A percentile compares a stretch with the other conserved stretches of the same genome.
These are phyloP conservation scores for Podarcis siculus DNA, from an alignment of 2,797 vertebrate genomes.

Conservation along the genomic window DNA sequence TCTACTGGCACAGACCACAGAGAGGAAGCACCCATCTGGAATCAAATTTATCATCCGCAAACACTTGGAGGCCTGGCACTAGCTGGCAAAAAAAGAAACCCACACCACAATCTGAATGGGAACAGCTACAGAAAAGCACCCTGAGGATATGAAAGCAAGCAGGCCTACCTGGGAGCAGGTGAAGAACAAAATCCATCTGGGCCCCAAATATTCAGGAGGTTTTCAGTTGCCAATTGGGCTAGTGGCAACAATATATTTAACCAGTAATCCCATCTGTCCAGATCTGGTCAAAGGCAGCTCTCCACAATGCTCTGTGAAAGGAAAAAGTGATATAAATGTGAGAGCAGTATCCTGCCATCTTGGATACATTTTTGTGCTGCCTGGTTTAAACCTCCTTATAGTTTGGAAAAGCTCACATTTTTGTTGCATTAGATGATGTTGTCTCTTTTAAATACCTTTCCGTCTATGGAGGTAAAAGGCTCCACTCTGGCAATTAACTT, in stretches of 20 bases:
- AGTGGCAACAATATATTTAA: not conserved
- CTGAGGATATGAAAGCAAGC: not conserved
- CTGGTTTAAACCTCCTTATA: too few relatives aligned
- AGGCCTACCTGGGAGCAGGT: not conserved
- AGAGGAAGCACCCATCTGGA: slow-evolving; percentile 5
- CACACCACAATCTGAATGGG: not conserved
- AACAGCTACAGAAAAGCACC: not conserved
- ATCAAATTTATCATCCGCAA: not conserved
- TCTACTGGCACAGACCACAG: slow-evolving; percentile 3
- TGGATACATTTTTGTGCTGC: too few relatives aligned
- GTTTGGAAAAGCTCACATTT: too few relatives aligned
- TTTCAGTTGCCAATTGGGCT: not conserved
- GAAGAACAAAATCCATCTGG: not conserved
- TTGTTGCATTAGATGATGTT: too few relatives aligned
- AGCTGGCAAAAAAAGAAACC: not conserved
- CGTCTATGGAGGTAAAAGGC: too few relatives aligned
- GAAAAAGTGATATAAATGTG: too few relatives aligned
- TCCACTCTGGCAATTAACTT: too few relatives aligned
- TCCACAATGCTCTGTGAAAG: not conserved
- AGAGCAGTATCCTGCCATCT: too few relatives aligned
- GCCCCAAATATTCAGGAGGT: not conserved
- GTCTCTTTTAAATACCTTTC: too few relatives aligned
- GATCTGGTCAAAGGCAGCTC: not conserved
- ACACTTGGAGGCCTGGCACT: not conserved
- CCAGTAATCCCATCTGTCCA: not conserved